Evolutionary conservation across 2,888 invertebrate genomes (phyloP).

Genomic region (Oscheius sp.): DNA sequence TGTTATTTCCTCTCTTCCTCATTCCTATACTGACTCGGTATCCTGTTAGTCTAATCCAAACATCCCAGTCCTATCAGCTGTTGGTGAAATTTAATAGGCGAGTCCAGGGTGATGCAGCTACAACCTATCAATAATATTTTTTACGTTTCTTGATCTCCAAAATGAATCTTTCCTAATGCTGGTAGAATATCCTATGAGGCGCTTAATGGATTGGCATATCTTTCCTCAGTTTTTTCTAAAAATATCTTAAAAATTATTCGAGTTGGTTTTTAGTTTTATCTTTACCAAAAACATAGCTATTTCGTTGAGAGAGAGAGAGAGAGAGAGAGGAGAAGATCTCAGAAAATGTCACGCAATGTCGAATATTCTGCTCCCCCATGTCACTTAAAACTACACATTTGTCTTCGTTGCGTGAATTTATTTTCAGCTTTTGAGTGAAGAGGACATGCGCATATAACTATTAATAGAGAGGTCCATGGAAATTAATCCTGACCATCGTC

Average conservation of each 20-base stretch:
- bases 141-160: neutral
- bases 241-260: neutral
- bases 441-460: no score
- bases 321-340: neutral
- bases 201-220: neutral
- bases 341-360: slow-evolving; percentile 15
- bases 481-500: no score
- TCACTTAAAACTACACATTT: slow-evolving; percentile 5
- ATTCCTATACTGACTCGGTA: no score
- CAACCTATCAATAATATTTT: slow-evolving; percentile 7
- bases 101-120: neutral
- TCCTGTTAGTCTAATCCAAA: no score
- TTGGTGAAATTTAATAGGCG: slow-evolving; percentile 10
- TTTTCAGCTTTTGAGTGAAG: no score
- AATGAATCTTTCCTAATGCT: neutral
- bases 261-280: no score
- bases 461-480: no score
- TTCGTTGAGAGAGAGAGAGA: neutral
- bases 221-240: no score
- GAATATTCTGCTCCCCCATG: neutral
- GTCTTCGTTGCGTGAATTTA: neutral
- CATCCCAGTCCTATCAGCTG: slow-evolving; percentile 13
- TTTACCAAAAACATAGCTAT: no score
- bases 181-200: neutral
- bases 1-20: no score